Evolutionary conservation across 2,113 vertebrate species (phyloP).

Genomic region (Pionites leucogaster): DNA sequence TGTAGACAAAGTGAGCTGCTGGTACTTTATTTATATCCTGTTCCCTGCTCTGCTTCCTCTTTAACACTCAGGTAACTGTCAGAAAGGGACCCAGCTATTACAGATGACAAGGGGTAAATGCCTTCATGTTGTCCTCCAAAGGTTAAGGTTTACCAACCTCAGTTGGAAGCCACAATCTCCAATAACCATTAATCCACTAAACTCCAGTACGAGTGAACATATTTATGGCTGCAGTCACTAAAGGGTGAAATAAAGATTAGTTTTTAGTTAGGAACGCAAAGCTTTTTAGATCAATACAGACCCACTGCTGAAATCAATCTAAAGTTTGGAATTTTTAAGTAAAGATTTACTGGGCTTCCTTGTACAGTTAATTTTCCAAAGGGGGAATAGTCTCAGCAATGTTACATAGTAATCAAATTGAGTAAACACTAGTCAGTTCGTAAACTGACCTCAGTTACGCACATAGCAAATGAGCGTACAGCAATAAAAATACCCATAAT

Average conservation of each 20-base stretch:
- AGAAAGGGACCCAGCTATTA: slow-evolving; percentile 72
- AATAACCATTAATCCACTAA: slow-evolving; percentile 84
- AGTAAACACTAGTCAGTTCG: slow-evolving; percentile 70
- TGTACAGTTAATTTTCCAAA: slow-evolving; percentile 79
- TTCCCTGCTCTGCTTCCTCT: slow-evolving; percentile 59
- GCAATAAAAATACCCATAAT: slow-evolving; percentile 72
- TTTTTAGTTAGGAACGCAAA: slow-evolving; percentile 85
- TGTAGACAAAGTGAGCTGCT: slow-evolving; percentile 10
- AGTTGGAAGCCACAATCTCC: slow-evolving; percentile 79
- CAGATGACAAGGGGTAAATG: slow-evolving; percentile 77
- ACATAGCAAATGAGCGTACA: slow-evolving; percentile 67
- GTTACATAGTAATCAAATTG: slow-evolving; percentile 77
- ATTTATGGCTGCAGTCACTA: slow-evolving; percentile 84
- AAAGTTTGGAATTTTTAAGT: slow-evolving; percentile 86
- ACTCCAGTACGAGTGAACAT: slow-evolving; percentile 73
- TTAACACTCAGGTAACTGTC: slow-evolving; percentile 76
- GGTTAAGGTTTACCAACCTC: slow-evolving; percentile 79
- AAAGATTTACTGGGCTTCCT: slow-evolving; percentile 83
- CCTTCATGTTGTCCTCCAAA: slow-evolving; percentile 79
- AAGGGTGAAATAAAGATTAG: slow-evolving; percentile 87
- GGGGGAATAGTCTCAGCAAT: slow-evolving; percentile 64
- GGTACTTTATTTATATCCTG: slow-evolving; percentile 61
- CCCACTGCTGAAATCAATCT: slow-evolving; percentile 83
- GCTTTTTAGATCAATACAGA: slow-evolving; percentile 82
- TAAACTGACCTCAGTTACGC: slow-evolving; percentile 72